Base-by-base conservation (phyloP, 2,888 invertebrate species). In the Eudemis profundana region DNA sequence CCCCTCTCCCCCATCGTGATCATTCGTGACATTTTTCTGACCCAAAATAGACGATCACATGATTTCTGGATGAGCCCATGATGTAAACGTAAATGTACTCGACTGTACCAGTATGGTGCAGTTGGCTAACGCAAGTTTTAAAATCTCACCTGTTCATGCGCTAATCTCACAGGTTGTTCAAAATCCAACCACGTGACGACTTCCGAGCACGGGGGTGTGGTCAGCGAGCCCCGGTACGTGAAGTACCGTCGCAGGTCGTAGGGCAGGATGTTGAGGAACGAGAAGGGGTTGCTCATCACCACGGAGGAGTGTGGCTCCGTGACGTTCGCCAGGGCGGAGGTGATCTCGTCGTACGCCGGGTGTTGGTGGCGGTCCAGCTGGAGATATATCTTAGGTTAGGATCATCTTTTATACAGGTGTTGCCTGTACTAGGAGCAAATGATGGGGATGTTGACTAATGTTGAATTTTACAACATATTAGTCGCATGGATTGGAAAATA, bases 161-260 rank as follows among this genome's bases (percentile, higher is more conserved):
- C 94, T 62, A 96, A 86, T 68, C 90, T 84, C 4, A 97, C 94
- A 0, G 96, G 95, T 67, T 95, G 93, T 73, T 94, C 94, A 77
- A 96, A 97, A 75, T 97, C 96, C 65, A 97, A 94, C 97, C 97
- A 98, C 42, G 95, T 95, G 42, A 97, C 97, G 53, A 96, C 95
- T 89, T 98, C 97, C 19, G 94, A 94, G 74, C 96, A 96, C 0
- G 97, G 97, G 1, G 97, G 97, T 1, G 97, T 97, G 3, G 97
- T 97, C 70, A 97, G 83, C 0, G 97, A 97, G 0, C 98, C 98
- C 47, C 93, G 93, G 82, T 98, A 98, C 0, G 96, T 97, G 90
- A 95, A 97, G 87, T 97, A 98, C 40, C 94, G 86, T 38, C 93
- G 81, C 67, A 94, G 83, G 76, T 94, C 91, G 49, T 85, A 82